A percentile compares a stretch with the other conserved stretches of the same genome.
These are phyloP conservation scores for Rhinogobius similis DNA, from an alignment of 2,113 vertebrate genomes.

Conservation along the genomic window DNA sequence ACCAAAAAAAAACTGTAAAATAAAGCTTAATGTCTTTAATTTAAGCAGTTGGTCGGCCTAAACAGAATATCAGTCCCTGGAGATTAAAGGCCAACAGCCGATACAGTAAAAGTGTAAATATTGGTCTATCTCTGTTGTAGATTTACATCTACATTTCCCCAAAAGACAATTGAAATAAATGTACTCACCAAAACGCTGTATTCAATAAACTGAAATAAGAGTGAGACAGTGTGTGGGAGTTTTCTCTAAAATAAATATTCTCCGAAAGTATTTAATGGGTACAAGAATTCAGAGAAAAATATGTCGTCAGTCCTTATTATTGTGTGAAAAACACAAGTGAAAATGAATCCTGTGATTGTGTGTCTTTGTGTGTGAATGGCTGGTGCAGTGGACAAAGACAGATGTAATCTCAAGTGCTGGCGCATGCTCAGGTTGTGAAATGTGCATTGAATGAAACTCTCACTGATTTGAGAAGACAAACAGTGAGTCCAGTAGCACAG, in stretches of 20 bases:
- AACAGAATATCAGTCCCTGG: no score
- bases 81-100: no score
- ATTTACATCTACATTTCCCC: no score
- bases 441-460: not conserved
- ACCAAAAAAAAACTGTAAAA: no score
- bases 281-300: not conserved
- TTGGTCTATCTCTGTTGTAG: no score
- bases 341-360: conserved; percentile 16
- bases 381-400: conserved; percentile 19
- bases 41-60: no score
- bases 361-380: conserved; percentile 14
- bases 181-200: no score
- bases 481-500: not conserved
- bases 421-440: conserved; percentile 16
- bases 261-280: not conserved
- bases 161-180: no score
- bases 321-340: not conserved
- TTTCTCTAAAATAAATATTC: not conserved
- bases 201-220: no score
- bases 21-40: no score
- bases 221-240: no score
- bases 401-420: conserved; percentile 33
- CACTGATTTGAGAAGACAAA: conserved; percentile 7
- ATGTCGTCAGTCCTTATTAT: not conserved
- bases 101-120: no score